These are phyloP conservation scores for Yponomeuta plumbellus DNA, from an alignment of 2,888 invertebrate species.

Conservation along the genomic window DNA sequence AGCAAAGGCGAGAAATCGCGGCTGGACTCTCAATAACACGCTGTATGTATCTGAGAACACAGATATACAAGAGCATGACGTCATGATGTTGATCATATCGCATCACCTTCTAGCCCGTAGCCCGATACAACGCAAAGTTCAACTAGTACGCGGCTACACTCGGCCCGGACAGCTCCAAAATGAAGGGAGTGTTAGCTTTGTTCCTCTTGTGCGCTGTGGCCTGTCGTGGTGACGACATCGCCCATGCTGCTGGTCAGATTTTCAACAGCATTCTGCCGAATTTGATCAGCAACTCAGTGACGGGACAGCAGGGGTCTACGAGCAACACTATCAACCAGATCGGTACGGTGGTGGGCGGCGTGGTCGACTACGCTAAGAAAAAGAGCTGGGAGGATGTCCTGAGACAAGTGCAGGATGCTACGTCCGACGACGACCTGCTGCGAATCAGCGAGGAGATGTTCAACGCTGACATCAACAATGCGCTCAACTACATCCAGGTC, in stretches of 20 bases:
- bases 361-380: conserved; percentile 68
- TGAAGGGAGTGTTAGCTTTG: conserved; percentile 48
- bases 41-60: conserved; percentile 35
- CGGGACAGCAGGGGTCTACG: conserved; percentile 57
- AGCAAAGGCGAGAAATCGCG: conserved; percentile 52
- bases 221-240: conserved; percentile 55
- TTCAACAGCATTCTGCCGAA: conserved; percentile 65
- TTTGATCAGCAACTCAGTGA: conserved; percentile 55
- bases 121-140: conserved; percentile 45
- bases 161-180: conserved; percentile 49
- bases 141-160: conserved; percentile 62
- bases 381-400: conserved; percentile 66
- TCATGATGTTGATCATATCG: conserved; percentile 66
- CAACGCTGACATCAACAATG: conserved; percentile 84
- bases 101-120: conserved; percentile 25
- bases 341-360: conserved; percentile 68
- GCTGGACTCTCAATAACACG: conserved; percentile 55
- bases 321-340: conserved; percentile 60
- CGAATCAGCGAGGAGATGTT: conserved; percentile 84
- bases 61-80: conserved; percentile 50
- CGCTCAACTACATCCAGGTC: conserved; percentile 80
- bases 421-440: conserved; percentile 81
- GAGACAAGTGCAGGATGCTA: conserved; percentile 64
- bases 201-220: conserved; percentile 45
- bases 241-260: conserved; percentile 64